A percentile compares a stretch with the other conserved stretches of the same genome.
Evolutionary conservation across 2,113 vertebrate genomes (phyloP).

Genomic region (Atrichornis clamosus): DNA sequence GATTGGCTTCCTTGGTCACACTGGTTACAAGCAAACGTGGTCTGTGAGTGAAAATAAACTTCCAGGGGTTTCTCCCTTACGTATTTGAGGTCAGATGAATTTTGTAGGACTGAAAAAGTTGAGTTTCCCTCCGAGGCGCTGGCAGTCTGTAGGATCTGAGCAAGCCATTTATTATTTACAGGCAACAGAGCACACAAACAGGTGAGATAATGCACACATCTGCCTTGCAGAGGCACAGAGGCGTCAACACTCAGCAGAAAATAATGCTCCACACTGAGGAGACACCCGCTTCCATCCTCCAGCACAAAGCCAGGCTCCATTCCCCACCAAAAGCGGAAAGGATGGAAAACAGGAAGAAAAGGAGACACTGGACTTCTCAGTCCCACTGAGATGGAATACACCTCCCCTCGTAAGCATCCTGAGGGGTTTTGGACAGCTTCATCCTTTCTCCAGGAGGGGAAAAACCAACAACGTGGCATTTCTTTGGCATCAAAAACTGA

Average conservation of each 20-base stretch:
- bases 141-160: not conserved
- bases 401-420: accelerated
- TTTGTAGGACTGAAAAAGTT: not conserved
- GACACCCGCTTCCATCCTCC: not conserved
- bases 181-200: not conserved
- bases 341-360: not conserved
- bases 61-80: not conserved
- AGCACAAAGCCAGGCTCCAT: not conserved
- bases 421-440: not conserved
- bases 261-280: accelerated
- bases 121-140: not conserved
- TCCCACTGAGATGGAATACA: not conserved
- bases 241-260: not conserved
- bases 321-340: not conserved
- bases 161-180: not conserved
- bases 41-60: accelerated
- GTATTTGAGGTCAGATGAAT: not conserved
- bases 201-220: not conserved
- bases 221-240: not conserved
- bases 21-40: not conserved
- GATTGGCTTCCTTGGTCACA: not conserved
- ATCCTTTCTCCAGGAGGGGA: not conserved
- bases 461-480: accelerated
- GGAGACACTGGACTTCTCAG: not conserved
- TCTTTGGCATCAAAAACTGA: not conserved